A percentile compares a stretch with the other conserved stretches of the same genome.
phyloP scores from a whole-genome alignment of 2,888 invertebrate genomes.

The Pseudococcus jackbeardsleyi region DNA sequence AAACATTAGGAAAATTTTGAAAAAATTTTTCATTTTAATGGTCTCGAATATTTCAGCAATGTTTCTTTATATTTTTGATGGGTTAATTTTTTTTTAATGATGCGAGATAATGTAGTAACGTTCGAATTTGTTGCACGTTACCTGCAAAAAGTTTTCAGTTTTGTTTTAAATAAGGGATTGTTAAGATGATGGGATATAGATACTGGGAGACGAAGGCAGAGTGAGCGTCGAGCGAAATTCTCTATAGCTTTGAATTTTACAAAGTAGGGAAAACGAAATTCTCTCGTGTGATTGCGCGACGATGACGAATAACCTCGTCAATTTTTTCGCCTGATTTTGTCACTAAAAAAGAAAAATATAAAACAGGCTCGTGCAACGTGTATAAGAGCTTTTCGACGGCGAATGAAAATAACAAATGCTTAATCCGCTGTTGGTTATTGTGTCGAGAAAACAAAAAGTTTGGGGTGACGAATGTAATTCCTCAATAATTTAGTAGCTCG shows the following conservation, averaged over 20 bases:
- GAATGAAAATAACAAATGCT: neutral
- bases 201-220: no score
- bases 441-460: neutral
- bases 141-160: neutral
- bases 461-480: neutral
- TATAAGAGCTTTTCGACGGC: no score
- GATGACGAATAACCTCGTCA: no score
- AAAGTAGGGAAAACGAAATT: no score
- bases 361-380: no score
- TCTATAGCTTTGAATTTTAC: no score
- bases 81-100: slow-evolving; percentile 10
- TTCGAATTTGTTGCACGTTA: neutral
- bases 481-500: neutral
- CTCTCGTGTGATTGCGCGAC: no score
- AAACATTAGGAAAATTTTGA: neutral
- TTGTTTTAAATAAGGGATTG: no score
- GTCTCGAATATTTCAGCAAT: neutral
- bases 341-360: no score
- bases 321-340: no score
- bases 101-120: neutral
- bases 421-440: neutral
- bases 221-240: no score
- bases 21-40: neutral
- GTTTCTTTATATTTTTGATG: neutral
- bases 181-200: no score